A percentile compares a stretch with the other conserved stretches of the same genome.
These are phyloP conservation scores for Leiothrix lutea DNA, from an alignment of 2,113 vertebrate species.

Conservation along the genomic window DNA sequence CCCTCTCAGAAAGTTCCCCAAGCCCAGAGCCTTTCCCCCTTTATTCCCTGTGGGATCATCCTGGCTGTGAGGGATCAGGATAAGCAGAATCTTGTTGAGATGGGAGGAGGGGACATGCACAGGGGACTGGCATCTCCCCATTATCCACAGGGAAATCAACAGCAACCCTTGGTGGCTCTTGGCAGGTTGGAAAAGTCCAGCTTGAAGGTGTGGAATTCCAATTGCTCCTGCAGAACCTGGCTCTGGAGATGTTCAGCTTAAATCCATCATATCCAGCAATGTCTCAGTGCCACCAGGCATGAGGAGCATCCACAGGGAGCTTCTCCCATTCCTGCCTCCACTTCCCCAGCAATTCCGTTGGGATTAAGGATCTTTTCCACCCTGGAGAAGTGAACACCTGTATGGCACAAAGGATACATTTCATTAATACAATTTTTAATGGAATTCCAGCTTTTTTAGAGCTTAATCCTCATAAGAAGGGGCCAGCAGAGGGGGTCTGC, in stretches of 20 bases:
- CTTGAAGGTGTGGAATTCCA: neutral
- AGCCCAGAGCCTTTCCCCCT: neutral
- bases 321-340: neutral
- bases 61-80: neutral
- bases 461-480: neutral
- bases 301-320: neutral
- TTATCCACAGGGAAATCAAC: neutral
- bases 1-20: neutral
- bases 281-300: neutral
- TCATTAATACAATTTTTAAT: neutral
- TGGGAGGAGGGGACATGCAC: neutral
- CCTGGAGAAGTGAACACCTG: neutral
- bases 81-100: neutral
- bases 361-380: neutral
- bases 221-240: neutral
- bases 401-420: neutral
- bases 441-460: neutral
- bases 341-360: neutral
- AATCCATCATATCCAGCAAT: neutral
- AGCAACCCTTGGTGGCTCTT: neutral
- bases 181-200: neutral
- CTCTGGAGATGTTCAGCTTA: neutral
- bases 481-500: neutral
- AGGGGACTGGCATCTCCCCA: rapidly evolving
- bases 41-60: neutral